Evolutionary conservation across 1,140 invertebrate species (phyloP), one percentile per base, ranked within the genome.

Genomic region (Cydia splendana): DNA sequence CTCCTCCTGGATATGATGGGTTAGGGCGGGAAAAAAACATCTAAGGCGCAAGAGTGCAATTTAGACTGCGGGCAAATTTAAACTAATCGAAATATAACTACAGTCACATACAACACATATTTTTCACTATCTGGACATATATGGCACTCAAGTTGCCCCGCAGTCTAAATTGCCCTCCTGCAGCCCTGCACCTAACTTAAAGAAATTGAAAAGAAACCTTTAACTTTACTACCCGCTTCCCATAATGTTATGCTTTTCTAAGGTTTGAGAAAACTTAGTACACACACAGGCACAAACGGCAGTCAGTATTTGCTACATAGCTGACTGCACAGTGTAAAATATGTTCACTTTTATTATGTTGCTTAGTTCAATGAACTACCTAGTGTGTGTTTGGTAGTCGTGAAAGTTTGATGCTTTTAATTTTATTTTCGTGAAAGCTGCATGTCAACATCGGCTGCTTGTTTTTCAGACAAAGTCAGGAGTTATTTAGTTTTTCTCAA

Each of bases 171-270:
- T 24, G 24, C 24, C 24, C 24, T 2, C 24, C 2, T 24, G 24
- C 24, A 24, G 24, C 24, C 24, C 24, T 24, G 24, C 24, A 24
- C 24, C 24, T 24, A 24, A 79, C 75, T 80, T 74, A 75, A 75
- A 65, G 75, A 65, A 78, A 80, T 80, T 76, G 79, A 80, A 78
- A 80, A 80, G 76, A 76, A 77, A 80, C 65, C 76, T 80, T 77
- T 75, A 76, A 28, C 77, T 67, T 57, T 76, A 53, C 51, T 71
- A 34, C 76, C 73, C 65, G 38, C 65, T 28, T 4, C 24, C 13
- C 65, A 30, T 67, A n/a, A 15, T 5, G 34, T 30, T 30, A 15
- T 67, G 34, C 34, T 42, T 42, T 38, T n/a, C 12, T 69, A 75
- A 62, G 74, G 78, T 78, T 65, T 34, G 5, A 34, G 34, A 34